These are phyloP conservation scores for Betta splendens DNA, from an alignment of 2,797 vertebrate genomes.

Conservation along the genomic window DNA sequence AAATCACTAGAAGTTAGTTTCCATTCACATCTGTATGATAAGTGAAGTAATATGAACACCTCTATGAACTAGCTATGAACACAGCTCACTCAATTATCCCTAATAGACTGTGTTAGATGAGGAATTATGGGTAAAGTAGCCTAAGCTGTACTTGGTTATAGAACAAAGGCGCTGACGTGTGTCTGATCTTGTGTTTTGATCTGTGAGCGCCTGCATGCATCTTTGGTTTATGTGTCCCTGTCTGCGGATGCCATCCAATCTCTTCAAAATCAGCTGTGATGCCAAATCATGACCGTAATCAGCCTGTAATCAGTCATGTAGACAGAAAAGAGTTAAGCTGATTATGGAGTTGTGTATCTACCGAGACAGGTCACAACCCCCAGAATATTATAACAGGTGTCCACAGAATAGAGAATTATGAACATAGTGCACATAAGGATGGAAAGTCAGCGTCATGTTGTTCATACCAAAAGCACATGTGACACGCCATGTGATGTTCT, in stretches of 20 bases:
- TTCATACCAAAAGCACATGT: background rate
- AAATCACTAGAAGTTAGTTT: no score
- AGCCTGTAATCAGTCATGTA: constrained; percentile 43
- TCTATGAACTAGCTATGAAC: constrained; percentile 16
- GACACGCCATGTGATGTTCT: background rate
- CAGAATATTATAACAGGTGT: background rate
- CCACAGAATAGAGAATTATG: background rate
- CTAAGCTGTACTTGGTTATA: constrained; percentile 2
- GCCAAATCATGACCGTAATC: constrained; percentile 31
- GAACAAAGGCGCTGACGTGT: constrained; percentile 7
- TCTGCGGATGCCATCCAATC: constrained; percentile 11
- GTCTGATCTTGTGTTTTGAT: constrained; percentile 3
- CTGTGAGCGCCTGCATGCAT: background rate
- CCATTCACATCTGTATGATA: background rate
- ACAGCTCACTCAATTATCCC: constrained; percentile 36
- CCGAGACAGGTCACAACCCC: constrained; percentile 1
- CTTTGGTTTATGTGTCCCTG: background rate
- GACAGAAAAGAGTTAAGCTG: constrained; percentile 30
- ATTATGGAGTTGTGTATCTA: constrained; percentile 39
- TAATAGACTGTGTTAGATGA: constrained; percentile 40
- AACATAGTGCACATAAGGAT: background rate
- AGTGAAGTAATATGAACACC: background rate
- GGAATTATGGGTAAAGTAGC: constrained; percentile 47
- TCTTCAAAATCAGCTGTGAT: constrained; percentile 32
- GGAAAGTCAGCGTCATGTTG: background rate